phyloP scores from a whole-genome alignment of 2,888 invertebrate genomes.

The Alsophila aescularia region DNA sequence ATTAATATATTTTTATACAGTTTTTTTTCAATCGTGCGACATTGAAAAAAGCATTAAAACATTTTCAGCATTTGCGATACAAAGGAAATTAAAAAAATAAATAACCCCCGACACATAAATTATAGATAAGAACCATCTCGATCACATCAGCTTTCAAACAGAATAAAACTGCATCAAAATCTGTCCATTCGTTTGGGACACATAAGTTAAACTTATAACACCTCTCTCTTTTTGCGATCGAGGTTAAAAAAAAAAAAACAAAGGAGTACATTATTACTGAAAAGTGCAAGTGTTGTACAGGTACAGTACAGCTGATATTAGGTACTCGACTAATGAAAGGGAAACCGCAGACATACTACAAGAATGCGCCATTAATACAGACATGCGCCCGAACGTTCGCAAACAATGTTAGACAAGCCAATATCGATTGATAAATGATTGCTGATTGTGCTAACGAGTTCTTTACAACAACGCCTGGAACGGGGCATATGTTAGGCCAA shows the following conservation, averaged over 20 bases:
- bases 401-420: slow-evolving; percentile 15
- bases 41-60: too few relatives aligned
- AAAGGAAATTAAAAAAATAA: too few relatives aligned
- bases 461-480: slow-evolving; percentile 22
- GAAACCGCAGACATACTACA: slow-evolving; percentile 32
- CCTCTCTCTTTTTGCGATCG: too few relatives aligned
- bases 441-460: slow-evolving; percentile 16
- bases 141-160: too few relatives aligned
- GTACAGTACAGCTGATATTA: background rate
- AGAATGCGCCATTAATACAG: slow-evolving; percentile 27
- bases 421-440: slow-evolving; percentile 34
- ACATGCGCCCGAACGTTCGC: slow-evolving; percentile 8
- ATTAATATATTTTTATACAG: too few relatives aligned
- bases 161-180: too few relatives aligned
- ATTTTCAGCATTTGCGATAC: too few relatives aligned
- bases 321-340: slow-evolving; percentile 28
- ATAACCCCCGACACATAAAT: too few relatives aligned
- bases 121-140: too few relatives aligned
- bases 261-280: background rate
- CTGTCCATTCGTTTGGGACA: too few relatives aligned
- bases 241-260: background rate
- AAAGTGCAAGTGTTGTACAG: background rate
- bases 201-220: too few relatives aligned
- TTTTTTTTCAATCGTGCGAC: too few relatives aligned
- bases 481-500: slow-evolving; percentile 9